phyloP scores from a whole-genome alignment of 2,113 vertebrate species.

The Platichthys flesus region DNA sequence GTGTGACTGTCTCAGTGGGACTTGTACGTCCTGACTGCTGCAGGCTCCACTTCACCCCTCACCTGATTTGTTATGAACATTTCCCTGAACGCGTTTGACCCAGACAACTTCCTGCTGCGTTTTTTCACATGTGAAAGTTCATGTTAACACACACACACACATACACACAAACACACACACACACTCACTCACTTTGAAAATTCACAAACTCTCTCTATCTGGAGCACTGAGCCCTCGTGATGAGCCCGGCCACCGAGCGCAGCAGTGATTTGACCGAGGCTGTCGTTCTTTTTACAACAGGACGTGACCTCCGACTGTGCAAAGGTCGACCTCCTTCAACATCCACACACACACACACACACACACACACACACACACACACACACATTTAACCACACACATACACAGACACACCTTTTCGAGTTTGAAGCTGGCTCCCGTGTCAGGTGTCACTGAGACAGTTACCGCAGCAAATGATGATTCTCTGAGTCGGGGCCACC shows the following conservation, averaged over 20 bases:
- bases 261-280: slow-evolving; percentile 55
- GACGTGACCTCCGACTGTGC: slow-evolving; percentile 44
- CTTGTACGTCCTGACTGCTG: no score
- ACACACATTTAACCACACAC: background rate
- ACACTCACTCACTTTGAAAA: background rate
- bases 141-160: slow-evolving; percentile 3
- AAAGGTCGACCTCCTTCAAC: slow-evolving; percentile 49
- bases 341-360: background rate
- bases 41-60: no score
- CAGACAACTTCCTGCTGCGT: no score
- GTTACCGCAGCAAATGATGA: slow-evolving; percentile 64
- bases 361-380: background rate
- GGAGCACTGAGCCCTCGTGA: background rate
- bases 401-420: background rate
- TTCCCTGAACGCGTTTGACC: no score
- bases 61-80: no score
- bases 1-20: no score
- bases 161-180: slow-evolving; percentile 1
- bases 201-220: background rate
- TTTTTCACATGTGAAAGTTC: no score
- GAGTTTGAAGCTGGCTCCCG: slow-evolving; percentile 48
- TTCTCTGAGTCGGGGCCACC: slow-evolving; percentile 40
- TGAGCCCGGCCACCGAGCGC: slow-evolving; percentile 5
- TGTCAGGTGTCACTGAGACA: slow-evolving; percentile 47
- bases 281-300: slow-evolving; percentile 21